Base-by-base conservation (phyloP, 2,797 vertebrate genomes). In the Tragopan temminckii region DNA sequence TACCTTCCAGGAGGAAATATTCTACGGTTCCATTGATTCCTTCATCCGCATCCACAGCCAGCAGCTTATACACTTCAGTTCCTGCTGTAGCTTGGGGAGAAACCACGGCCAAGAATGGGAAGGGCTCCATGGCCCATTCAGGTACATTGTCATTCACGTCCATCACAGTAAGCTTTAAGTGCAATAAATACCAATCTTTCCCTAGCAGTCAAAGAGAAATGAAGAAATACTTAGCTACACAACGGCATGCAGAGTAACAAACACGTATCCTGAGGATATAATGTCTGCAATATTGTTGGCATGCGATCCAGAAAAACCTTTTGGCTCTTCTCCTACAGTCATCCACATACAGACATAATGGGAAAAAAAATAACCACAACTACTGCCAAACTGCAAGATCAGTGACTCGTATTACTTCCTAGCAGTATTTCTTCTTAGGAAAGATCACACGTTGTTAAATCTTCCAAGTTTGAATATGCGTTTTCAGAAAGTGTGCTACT, bases 1-100 rank as follows among this genome's bases (percentile, higher is more conserved):
- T 97, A 99, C 99, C 98, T 85, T 99, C 98, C 25, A 98, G 97
- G 62, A 99, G 98, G 93, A 98, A 99, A 97, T 98, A 99, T 62
- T 99, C 98, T 91, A 99, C 98, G 88, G 98, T 97, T 53, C 98
- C 99, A 35, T 98, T 97, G 92, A 98, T 95, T 20, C 98, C 99
- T 82, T 98, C 98, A 61, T 99, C 99, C 12, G 97, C 98, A 59
- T 99, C 99, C 77, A 97, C 91, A 55, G 99, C 99, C 4, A 96
- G 93, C 38, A 99, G 98, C 90, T 97, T 98, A 96, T 99, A 99
- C 18, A 99, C 98, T 48, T 98, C 89, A 3, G 98, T 97, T 7
- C 98, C 98, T 5, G 93, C 94, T 1, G 62, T 42, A 40, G 98
- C 97, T 21, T 97, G 97, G 5, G 98, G 97, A 18, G 98, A 98